Evolutionary conservation across 2,888 invertebrate genomes (phyloP), one percentile per base, ranked within the genome.

Genomic region (Troglohyphantes excavatus): DNA sequence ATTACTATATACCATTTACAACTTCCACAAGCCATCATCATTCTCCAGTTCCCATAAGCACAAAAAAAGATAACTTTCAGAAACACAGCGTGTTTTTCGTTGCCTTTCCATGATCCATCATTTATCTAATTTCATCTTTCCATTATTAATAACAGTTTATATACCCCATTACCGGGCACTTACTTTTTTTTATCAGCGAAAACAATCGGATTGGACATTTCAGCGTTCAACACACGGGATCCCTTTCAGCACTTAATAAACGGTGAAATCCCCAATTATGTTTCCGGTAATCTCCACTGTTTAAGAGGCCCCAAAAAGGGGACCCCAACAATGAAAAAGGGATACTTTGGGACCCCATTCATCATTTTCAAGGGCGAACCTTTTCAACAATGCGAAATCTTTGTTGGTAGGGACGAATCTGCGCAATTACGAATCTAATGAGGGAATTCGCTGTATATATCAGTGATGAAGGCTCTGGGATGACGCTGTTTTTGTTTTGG

Each of bases 341-440:
- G 63, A 33, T 19, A 75, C 46, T 26, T 33, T 70, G 46, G 53
- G 43, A 53, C 11, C 5, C 73, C 21, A 59, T 53, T 59, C 59
- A 59, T 75, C 76, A 26, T 78, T 29, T 39, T 65, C 76, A 78
- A 78, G 76, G 76, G 29, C 76, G n/a, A 2, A 7, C 19, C 39
- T 33, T 72, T 43, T n/a, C 23, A 78, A 33, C 33, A 21, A 75
- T 27, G 59, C 43, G 23, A 46, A 9, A 53, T 43, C 13, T 46
- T 72, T 75, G 33, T 53, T 53, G 27, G 9, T 21, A 13, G 1
- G 19, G 43, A 2, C 33, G 59, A 27, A 59, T 59, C 59, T 17
- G 3, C n/a, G 59, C 21, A 75, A 27, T 75, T 29, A 17, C 23
- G 11, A 13, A 19, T 17, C 13, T 13, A 23, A 72, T 23, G 53